Percentiles rank a stretch among this genome's conserved stretches.
Evolutionary conservation across 2,797 vertebrate species (phyloP).

Genomic region (Paguma larvata): DNA sequence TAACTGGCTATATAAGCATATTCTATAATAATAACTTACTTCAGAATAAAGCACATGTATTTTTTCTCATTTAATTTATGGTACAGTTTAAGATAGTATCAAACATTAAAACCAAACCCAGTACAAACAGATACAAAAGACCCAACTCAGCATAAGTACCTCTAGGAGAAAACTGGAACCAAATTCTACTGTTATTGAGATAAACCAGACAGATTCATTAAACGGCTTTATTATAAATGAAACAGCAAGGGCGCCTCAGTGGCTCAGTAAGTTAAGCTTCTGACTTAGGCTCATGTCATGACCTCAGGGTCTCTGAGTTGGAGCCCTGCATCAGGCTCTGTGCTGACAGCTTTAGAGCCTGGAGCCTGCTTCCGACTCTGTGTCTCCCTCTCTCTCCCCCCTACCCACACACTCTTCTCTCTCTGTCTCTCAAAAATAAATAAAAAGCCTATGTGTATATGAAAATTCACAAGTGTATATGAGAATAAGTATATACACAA

Average conservation of each 20-base stretch:
- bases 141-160: background rate
- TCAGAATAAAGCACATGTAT: background rate
- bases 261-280: too few species aligned
- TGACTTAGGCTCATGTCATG: too few species aligned
- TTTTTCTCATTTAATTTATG: background rate
- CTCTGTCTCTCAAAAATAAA: too few species aligned
- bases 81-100: background rate
- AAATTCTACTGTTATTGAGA: background rate
- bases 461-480: background rate
- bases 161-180: background rate
- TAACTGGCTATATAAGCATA: background rate
- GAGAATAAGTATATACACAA: background rate
- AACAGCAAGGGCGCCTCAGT: background rate
- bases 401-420: too few species aligned
- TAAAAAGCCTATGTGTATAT: background rate
- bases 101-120: background rate
- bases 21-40: background rate
- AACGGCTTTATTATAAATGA: slow-evolving; percentile 43
- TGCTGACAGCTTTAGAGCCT: too few species aligned
- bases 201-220: background rate
- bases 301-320: too few species aligned
- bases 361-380: too few species aligned
- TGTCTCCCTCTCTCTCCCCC: too few species aligned
- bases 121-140: background rate
- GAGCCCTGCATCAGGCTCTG: too few species aligned